Evolutionary conservation across 2,888 invertebrate genomes (phyloP).

Genomic region (Apeira syringaria): DNA sequence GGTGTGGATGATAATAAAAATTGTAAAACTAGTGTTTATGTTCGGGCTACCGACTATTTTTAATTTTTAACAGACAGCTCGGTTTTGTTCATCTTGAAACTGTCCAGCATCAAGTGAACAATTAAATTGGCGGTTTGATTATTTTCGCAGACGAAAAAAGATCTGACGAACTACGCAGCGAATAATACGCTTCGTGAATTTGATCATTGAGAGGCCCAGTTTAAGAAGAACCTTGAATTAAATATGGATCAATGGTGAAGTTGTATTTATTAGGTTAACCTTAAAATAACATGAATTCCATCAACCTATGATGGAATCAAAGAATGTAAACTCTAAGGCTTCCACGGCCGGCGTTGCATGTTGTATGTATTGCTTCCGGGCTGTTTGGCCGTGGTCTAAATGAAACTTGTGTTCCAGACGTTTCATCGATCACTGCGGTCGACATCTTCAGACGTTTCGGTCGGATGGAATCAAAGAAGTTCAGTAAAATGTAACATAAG

Average conservation of each 20-base stretch:
- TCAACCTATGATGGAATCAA: too few relatives aligned
- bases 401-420: too few relatives aligned
- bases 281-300: too few relatives aligned
- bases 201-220: conserved; percentile 8
- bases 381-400: too few relatives aligned
- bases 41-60: conserved; percentile 48
- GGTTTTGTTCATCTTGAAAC: conserved; percentile 43
- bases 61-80: conserved; percentile 38
- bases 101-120: conserved; percentile 63
- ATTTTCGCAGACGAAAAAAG: conserved; percentile 63
- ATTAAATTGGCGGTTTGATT: conserved; percentile 62
- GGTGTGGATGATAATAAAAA: conserved; percentile 16
- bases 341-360: too few relatives aligned
- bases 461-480: too few relatives aligned
- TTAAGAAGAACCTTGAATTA: conserved; percentile 1
- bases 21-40: conserved; percentile 21
- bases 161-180: conserved; percentile 44
- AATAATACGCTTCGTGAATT: conserved; percentile 18
- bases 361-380: too few relatives aligned
- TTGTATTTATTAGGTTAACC: neutral
- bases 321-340: too few relatives aligned
- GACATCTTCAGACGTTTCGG: too few relatives aligned
- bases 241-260: neutral
- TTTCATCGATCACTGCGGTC: too few relatives aligned
- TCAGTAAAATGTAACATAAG: too few relatives aligned